These are phyloP conservation scores for Enoplosus armatus DNA, from an alignment of 2,797 vertebrate genomes.

Conservation along the genomic window DNA sequence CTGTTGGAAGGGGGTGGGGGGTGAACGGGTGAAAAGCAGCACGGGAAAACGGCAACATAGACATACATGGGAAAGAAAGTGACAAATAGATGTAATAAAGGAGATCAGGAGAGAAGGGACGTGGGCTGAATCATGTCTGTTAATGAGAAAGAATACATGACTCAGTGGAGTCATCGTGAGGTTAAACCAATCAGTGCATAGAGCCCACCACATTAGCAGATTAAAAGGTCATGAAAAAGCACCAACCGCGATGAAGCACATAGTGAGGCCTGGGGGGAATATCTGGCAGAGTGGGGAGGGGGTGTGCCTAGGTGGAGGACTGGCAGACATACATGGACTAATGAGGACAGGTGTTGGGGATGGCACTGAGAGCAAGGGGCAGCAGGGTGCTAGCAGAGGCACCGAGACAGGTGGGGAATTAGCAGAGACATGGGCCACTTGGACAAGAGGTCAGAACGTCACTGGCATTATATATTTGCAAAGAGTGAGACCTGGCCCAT, in stretches of 20 bases:
- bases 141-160: constrained; percentile 23
- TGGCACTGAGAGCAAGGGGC: constrained; percentile 9
- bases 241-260: constrained; percentile 39
- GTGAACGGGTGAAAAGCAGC: constrained; percentile 33
- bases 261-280: constrained; percentile 15
- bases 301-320: not conserved
- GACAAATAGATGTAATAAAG: constrained; percentile 6
- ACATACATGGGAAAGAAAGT: not conserved
- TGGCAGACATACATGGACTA: constrained; percentile 51
- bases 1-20: constrained; percentile 72
- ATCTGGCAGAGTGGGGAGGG: constrained; percentile 25
- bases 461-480: too few species aligned
- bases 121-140: constrained; percentile 9
- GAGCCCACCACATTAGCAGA: constrained; percentile 47
- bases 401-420: constrained; percentile 23
- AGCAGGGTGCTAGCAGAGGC: constrained; percentile 9
- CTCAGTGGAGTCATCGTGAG: constrained; percentile 18
- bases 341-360: constrained; percentile 51
- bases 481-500: not conserved
- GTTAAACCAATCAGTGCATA: constrained; percentile 45
- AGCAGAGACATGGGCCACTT: constrained; percentile 13
- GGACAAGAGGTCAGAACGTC: constrained; percentile 4
- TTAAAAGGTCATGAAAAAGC: constrained; percentile 50
- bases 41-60: not conserved
- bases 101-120: constrained; percentile 7